Conservation (phyloP, 2,113 vertebrate species). For the Neomonachus schauinslandi region DNA sequence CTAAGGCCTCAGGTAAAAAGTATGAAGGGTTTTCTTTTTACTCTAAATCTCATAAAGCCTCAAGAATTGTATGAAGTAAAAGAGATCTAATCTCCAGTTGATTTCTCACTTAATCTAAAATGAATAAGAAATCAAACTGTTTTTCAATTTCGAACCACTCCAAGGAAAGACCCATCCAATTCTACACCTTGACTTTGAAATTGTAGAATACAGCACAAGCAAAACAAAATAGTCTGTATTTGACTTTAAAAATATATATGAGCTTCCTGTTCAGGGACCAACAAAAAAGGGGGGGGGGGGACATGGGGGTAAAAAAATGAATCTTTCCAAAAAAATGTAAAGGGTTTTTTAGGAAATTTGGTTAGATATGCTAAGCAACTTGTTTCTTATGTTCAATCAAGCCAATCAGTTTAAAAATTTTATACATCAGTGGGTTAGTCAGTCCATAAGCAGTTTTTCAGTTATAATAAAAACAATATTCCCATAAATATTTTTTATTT, state of each 20-base stretch:
- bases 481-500: conserved; percentile 25
- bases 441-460: conserved; percentile 3
- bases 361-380: background rate
- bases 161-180: conserved; percentile 25
- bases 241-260: background rate
- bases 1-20: background rate
- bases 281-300: too few relatives aligned
- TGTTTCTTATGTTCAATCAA: conserved; percentile 4
- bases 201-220: background rate
- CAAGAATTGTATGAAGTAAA: background rate
- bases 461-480: conserved; percentile 18
- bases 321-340: conserved; percentile 39
- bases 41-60: conserved; percentile 44
- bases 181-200: conserved; percentile 46
- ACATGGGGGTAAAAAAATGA: background rate
- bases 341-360: background rate
- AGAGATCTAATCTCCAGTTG: background rate
- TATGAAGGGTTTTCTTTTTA: conserved; percentile 13
- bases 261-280: background rate
- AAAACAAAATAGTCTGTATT: conserved; percentile 44
- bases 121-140: conserved; percentile 40
- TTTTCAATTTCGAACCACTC: conserved; percentile 49
- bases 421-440: background rate
- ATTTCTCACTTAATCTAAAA: conserved; percentile 51
- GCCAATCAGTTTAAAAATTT: conserved; percentile 10